Base-by-base conservation (phyloP, 1,140 invertebrate genomes). In the Paraescarpia echinospica region DNA sequence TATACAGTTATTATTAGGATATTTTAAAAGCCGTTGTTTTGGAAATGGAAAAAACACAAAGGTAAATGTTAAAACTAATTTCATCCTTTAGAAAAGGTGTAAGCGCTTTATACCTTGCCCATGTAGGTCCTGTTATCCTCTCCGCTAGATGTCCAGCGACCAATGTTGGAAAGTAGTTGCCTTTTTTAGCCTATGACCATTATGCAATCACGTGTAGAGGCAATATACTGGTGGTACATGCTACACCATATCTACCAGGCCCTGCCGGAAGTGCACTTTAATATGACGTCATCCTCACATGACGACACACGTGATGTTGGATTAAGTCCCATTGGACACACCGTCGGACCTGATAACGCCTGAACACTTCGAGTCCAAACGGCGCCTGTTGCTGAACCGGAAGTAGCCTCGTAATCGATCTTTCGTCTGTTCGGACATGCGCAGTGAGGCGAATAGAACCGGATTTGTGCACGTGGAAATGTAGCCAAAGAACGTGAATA, bases 401-500 rank as follows among this genome's bases (percentile, higher is more conserved):
- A 97, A 97, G 94, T 97, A 97, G 59, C 97, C 97, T n/a, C 96
- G 96, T 0, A 97, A 95, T 51, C 97, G 95, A 94, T 97, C 97
- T 94, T 97, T 97, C 33, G 97, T 96, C 6, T 96, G 95, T 96
- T 97, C 97, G 93, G 97, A 97, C 96, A 97, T 97, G 91, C 97
- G 96, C 97, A 97, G 97, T 1, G 96, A 96, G 31, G 96, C 96
- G 94, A 97, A 97, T 34, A 98, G 95, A 88, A 96, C 95, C 0
- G 97, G 97, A 33, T 97, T 97, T 12, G 97, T 97, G 91, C 97
- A 97, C 0, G 97, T 97, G 48, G 97, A 97, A 59, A 97, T 94
- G 93, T 97, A 98, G 1, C 97, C 97, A 48, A 98, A 95, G 97
- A 97, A 98, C 9, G 97, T 97, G 93, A 97, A 97, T 93, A 97